These are phyloP conservation scores for Salarias fasciatus DNA, from an alignment of 2,797 vertebrate genomes.

Conservation along the genomic window DNA sequence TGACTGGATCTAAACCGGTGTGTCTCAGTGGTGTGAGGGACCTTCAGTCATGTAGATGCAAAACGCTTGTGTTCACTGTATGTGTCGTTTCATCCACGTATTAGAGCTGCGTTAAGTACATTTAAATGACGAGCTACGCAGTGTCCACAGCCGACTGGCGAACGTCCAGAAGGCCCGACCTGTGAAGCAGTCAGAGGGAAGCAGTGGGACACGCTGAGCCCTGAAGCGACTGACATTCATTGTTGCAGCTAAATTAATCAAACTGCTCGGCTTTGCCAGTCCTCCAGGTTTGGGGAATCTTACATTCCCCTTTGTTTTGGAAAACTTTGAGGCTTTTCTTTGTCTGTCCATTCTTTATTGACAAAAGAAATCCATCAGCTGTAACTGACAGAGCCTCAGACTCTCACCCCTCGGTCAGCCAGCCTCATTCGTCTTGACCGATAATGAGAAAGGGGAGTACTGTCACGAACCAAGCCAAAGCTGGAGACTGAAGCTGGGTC, in stretches of 20 bases:
- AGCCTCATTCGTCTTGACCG: slow-evolving; percentile 27
- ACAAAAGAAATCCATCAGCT: slow-evolving; percentile 6
- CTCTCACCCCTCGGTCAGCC: background rate
- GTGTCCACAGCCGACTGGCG: too few species aligned
- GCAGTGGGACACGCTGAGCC: too few species aligned
- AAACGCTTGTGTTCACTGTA: background rate
- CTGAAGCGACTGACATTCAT: too few species aligned
- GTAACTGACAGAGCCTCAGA: slow-evolving; percentile 10
- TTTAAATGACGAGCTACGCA: background rate
- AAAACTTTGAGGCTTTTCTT: background rate
- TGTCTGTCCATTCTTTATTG: background rate
- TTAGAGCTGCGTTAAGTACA: background rate
- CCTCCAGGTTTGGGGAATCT: too few species aligned
- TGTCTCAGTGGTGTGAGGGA: background rate
- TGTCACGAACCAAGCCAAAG: slow-evolving; percentile 7
- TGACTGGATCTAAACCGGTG: too few species aligned
- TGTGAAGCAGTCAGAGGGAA: too few species aligned
- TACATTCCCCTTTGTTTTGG: too few species aligned
- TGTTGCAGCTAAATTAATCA: too few species aligned
- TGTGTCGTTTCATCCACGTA: background rate
- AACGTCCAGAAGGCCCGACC: too few species aligned
- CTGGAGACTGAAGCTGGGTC: slow-evolving; percentile 22
- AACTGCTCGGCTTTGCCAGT: too few species aligned
- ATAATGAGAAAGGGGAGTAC: slow-evolving; percentile 31
- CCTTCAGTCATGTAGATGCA: background rate